Conservation (phyloP, 2,113 vertebrate genomes). For the Machaerirhynchus nigripectus region DNA sequence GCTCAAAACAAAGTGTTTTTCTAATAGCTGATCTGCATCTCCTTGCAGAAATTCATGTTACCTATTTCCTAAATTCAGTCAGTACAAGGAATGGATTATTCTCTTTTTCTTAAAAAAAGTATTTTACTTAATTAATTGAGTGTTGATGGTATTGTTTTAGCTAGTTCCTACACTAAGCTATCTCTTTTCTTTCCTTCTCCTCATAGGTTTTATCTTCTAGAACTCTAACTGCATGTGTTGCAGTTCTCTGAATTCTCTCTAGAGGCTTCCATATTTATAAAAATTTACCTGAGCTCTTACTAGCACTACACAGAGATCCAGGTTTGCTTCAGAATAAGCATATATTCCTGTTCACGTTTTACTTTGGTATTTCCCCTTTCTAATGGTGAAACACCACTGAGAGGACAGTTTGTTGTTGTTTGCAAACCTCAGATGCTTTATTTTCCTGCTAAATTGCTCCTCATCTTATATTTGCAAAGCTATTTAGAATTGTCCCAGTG, state of each 20-base stretch:
- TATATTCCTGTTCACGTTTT: not conserved
- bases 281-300: not conserved
- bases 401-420: not conserved
- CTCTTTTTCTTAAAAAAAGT: not conserved
- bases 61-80: not conserved
- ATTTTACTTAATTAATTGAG: not conserved
- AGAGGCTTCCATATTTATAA: not conserved
- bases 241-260: not conserved
- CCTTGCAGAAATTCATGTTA: not conserved
- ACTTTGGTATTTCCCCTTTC: not conserved
- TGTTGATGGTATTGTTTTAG: not conserved
- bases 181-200: not conserved
- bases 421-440: not conserved
- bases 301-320: not conserved
- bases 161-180: not conserved
- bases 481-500: not conserved
- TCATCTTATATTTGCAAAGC: not conserved
- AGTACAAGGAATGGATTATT: not conserved
- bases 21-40: not conserved
- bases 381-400: not conserved
- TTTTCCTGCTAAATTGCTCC: not conserved
- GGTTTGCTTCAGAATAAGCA: not conserved
- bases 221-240: not conserved
- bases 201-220: not conserved
- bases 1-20: not conserved